Base-by-base conservation (phyloP, 2,888 invertebrate species). In the Ochropleura plecta region DNA sequence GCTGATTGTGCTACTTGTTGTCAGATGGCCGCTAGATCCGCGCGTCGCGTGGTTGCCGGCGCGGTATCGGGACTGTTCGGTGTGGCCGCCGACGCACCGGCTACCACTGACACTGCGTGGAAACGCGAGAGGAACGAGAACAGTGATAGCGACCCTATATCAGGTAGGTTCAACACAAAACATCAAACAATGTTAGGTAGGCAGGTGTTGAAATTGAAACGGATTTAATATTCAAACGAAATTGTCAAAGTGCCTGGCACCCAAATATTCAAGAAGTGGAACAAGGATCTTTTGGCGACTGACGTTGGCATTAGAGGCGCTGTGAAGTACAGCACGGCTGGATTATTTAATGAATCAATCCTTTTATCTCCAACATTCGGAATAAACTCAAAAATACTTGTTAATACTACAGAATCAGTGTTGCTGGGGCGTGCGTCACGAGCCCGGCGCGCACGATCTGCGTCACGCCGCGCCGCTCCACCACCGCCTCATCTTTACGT, bases 371-470 rank as follows among this genome's bases (percentile, higher is more conserved):
- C 30, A 30, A 30, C 30, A 30, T 30, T 30, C 30, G 30, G 30
- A 30, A 30, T 30, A 30, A 30, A 30, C 30, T 30, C 30, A 30
- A 30, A n/a, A 30, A 30, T 30, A 30, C 30, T 30, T 30, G 30
- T 30, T 30, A 30, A 30, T 30, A 30, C 30, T 65, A 8, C 90
- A 97, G 97, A 97, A 74, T 96, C 97, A 0, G 97, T 97, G n/a
- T 93, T 98, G 55, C 92, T 98, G 79, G 98, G 98, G 0, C 97
- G 97, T 72, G 96, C 98, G 0, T 97, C 98, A 0, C 95, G 98
- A 66, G 97, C 97, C 5, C 96, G 97, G 14, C 93, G 98, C n/a
- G 98, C 98, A 0, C 97, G 97, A 71, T 97, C 97, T 0, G 98
- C 98, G 0, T 97, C 96, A 4, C 91, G 91, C 0, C 93, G 95